phyloP scores from a whole-genome alignment of 2,888 invertebrate species.

The Rhaphigaster nebulosa region DNA sequence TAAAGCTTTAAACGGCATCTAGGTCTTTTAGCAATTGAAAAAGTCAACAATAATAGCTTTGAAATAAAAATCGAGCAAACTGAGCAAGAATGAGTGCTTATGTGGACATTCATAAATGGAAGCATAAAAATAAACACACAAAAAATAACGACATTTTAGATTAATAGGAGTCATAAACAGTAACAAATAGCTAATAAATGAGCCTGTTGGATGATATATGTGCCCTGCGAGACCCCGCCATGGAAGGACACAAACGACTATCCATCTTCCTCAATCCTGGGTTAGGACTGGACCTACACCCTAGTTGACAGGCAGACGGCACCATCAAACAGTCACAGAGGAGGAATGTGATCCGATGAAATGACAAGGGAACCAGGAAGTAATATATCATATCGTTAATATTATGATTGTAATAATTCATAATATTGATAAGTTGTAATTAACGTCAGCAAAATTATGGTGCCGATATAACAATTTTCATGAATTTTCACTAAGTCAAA shows the following conservation, averaged over 20 bases:
- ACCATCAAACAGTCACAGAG: neutral
- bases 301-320: neutral
- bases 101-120: neutral
- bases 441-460: too few species aligned
- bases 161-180: slow-evolving; percentile 34
- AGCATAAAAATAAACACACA: slow-evolving; percentile 9
- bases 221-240: neutral
- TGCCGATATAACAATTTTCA: too few species aligned
- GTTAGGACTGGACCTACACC: neutral
- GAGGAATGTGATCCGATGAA: slow-evolving; percentile 7
- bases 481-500: too few species aligned
- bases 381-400: neutral
- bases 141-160: neutral
- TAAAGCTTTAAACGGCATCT: too few species aligned
- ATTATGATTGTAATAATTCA: neutral
- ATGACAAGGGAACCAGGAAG: neutral
- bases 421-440: neutral
- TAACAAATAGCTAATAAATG: slow-evolving; percentile 38
- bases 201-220: neutral
- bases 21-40: too few species aligned
- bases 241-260: neutral
- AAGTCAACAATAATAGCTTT: too few species aligned
- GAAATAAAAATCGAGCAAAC: too few species aligned
- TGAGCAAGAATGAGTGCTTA: neutral
- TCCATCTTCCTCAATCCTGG: slow-evolving; percentile 34